Percentiles rank a stretch among this genome's conserved stretches.
phyloP scores from a whole-genome alignment of 2,888 invertebrate genomes.

The Drosophila putrida region DNA sequence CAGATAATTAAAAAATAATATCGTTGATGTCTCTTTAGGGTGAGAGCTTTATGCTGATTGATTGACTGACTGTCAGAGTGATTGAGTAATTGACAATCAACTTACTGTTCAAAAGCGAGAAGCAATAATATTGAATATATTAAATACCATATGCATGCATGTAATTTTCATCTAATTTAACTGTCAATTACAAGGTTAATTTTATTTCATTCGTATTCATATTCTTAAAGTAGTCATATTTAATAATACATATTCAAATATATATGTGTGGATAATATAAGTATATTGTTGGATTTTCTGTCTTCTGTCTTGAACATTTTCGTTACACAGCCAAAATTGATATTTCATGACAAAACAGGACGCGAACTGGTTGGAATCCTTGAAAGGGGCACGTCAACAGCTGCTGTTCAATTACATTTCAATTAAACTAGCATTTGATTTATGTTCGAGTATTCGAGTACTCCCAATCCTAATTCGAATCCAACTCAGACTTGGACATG shows the following conservation, averaged over 20 bases:
- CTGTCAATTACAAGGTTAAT: no score
- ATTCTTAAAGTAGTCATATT: no score
- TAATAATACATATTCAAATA: no score
- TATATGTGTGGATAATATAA: neutral
- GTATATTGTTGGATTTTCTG: neutral
- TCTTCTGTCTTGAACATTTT: neutral
- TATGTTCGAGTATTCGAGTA: constrained; percentile 17
- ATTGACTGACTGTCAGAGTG: constrained; percentile 1
- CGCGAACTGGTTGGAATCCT: neutral
- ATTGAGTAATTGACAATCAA: constrained; percentile 2
- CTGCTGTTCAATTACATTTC: constrained; percentile 35
- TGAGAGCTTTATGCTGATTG: neutral
- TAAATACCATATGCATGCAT: no score
- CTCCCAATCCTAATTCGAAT: neutral
- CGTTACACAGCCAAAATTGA: neutral
- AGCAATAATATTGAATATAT: no score
- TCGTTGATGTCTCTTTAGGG: neutral
- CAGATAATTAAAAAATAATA: constrained; percentile 6
- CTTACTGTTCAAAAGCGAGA: no score
- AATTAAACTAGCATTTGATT: constrained; percentile 30
- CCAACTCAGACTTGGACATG: constrained; percentile 1
- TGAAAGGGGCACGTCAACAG: constrained; percentile 10
- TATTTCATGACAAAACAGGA: constrained; percentile 1
- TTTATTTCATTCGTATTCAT: no score
- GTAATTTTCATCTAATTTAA: no score